phyloP scores from a whole-genome alignment of 2,113 vertebrate species.

The Pao palembangensis region DNA sequence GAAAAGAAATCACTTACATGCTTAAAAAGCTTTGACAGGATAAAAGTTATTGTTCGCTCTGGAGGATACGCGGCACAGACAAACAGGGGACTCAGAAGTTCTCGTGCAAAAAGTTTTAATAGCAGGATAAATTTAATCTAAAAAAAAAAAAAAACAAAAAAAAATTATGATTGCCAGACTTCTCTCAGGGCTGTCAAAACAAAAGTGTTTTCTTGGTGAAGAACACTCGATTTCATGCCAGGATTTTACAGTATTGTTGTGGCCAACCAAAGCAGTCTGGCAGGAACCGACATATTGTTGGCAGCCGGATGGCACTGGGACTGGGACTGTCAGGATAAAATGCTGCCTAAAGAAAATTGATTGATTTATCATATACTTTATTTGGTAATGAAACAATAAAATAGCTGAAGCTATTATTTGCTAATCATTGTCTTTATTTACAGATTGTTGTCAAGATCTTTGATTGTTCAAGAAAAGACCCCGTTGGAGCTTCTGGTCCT shows the following conservation, averaged over 20 bases:
- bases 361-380: too few relatives aligned
- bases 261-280: constrained; percentile 25
- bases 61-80: background rate
- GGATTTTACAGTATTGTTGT: constrained; percentile 52
- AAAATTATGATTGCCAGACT: constrained; percentile 15
- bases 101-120: too few relatives aligned
- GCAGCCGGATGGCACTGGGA: constrained; percentile 34
- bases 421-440: too few relatives aligned
- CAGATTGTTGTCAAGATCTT: too few relatives aligned
- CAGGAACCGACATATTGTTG: constrained; percentile 40
- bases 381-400: too few relatives aligned
- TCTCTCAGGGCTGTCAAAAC: constrained; percentile 25
- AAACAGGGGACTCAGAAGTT: background rate
- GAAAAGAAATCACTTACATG: constrained; percentile 15
- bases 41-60: background rate
- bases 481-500: too few relatives aligned
- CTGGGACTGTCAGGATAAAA: too few relatives aligned
- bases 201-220: constrained; percentile 51
- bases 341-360: too few relatives aligned
- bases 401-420: too few relatives aligned
- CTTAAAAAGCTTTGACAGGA: background rate
- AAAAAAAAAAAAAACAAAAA: background rate
- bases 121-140: too few relatives aligned
- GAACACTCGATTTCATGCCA: constrained; percentile 37
- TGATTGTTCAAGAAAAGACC: too few relatives aligned